These are phyloP conservation scores for Henricia sp. DNA, from an alignment of 53 echinoderm and acorn worm species.

Conservation along the genomic window DNA sequence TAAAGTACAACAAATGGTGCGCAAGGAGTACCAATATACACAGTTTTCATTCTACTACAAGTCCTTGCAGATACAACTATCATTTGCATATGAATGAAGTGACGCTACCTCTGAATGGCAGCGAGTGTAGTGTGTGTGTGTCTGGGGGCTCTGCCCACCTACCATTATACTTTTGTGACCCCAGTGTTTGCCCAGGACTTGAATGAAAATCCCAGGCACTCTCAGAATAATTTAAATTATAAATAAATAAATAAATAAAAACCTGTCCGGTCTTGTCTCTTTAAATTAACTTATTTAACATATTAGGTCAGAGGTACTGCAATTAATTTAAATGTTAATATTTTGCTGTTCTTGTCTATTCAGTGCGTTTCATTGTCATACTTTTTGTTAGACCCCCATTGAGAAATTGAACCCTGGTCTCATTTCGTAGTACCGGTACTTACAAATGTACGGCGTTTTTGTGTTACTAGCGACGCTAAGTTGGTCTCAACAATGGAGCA, in stretches of 20 bases:
- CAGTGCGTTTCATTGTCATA: background rate
- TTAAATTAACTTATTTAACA: background rate
- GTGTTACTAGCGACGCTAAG: background rate
- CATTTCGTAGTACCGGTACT: slow-evolving; percentile 13
- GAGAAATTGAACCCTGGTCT: slow-evolving; percentile 28
- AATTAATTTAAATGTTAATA: slow-evolving; percentile 24
- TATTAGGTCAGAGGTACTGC: slow-evolving; percentile 8
- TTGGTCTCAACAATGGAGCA: background rate
- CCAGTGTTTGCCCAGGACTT: background rate
- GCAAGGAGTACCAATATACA: no score
- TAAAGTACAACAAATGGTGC: no score
- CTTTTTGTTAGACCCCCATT: background rate
- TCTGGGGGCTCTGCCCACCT: background rate
- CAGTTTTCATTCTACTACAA: no score
- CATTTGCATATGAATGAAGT: slow-evolving; percentile 50
- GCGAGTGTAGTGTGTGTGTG: background rate
- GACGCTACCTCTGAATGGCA: slow-evolving; percentile 34
- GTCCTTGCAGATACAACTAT: no score
- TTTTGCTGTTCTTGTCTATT: background rate
- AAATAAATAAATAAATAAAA: no score
- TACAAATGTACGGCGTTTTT: slow-evolving; percentile 30
- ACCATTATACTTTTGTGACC: slow-evolving; percentile 9
- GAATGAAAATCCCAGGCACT: slow-evolving; percentile 15
- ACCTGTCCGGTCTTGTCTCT: slow-evolving; percentile 1
- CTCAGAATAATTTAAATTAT: background rate